A percentile compares a stretch with the other conserved stretches of the same genome.
phyloP scores from a whole-genome alignment of 2,888 invertebrate genomes.

The Metacarcinus magister region DNA sequence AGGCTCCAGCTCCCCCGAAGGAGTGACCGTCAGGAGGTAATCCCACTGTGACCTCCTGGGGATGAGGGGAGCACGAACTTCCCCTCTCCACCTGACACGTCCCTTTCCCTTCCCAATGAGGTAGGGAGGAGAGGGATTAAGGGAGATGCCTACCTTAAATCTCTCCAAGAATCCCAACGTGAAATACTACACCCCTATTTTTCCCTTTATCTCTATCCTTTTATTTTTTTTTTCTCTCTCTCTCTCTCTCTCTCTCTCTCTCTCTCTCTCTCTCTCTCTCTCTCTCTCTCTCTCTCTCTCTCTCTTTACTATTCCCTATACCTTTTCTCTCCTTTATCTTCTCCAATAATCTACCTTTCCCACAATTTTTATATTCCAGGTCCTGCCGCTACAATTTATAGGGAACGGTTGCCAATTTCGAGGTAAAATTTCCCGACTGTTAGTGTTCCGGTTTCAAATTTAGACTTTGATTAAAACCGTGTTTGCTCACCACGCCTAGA shows the following conservation, averaged over 20 bases:
- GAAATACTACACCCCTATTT: too few relatives aligned
- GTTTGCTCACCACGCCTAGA: too few relatives aligned
- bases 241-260: too few relatives aligned
- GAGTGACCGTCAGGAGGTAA: constrained; percentile 11
- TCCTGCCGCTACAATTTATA: too few relatives aligned
- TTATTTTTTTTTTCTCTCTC: background rate
- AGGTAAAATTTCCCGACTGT: too few relatives aligned
- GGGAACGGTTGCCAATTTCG: too few relatives aligned
- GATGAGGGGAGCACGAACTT: background rate
- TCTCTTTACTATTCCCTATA: background rate
- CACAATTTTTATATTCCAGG: too few relatives aligned
- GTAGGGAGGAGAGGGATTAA: constrained; percentile 8
- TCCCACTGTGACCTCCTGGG: background rate
- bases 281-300: background rate
- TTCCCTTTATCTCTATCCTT: background rate
- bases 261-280: too few relatives aligned
- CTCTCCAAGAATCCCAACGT: background rate
- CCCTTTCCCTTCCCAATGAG: background rate
- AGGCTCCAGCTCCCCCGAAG: background rate
- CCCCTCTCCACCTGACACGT: constrained; percentile 5
- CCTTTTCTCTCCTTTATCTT: too few relatives aligned
- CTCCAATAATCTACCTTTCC: too few relatives aligned
- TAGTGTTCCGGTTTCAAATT: too few relatives aligned
- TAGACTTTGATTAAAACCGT: too few relatives aligned
- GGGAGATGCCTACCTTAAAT: background rate